Evolutionary conservation across 1,140 invertebrate genomes (phyloP), one percentile per base, ranked within the genome.

Genomic region (Drosophila santomea): DNA sequence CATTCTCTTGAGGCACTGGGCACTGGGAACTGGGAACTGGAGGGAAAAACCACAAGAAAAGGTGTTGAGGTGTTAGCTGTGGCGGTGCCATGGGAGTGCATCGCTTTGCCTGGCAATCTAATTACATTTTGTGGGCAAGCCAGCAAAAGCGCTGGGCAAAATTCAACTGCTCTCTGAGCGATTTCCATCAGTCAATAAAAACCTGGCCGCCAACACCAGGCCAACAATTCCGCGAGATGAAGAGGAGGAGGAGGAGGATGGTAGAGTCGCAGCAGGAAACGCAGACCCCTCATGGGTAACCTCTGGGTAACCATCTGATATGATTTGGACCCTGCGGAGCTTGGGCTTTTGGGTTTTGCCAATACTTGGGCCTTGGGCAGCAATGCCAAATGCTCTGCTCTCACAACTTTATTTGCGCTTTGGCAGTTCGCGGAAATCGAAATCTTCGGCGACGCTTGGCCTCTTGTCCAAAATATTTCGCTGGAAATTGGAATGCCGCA

Each of bases 151-250:
- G 17, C 54, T 39, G 57, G n/a, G 59, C 32, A 64, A 72, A 67
- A 60, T 67, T 47, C 80, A 73, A 82, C 77, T 55, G 57, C 77
- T 73, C 47, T 80, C 89, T 85, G 83, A 88, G 80, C 83, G 83
- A 88, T 88, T 88, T 88, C 83, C 83, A 88, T 88, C 83, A 88
- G 83, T 88, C 83, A 88, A 88, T 88, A 88, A 88, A 88, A 88
- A 80, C 60, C 41, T 20, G 36, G 25, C 48, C 41, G 25, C 57
- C 59, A 38, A 47, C 45, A 51, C 28, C 45, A 35, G 57, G 20
- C 28, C 14, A 28, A 12, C 38, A 20, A 48, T 20, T 36, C 14
- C 45, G 52, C 39, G 44, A 15, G 25, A 25, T 3, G 25, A 25
- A 4, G 25, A 25, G 25, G 0, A 25, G 25, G 4, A 25, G 23